Conservation (phyloP, 1,140 invertebrate genomes). For the Zaprionus davidi region DNA sequence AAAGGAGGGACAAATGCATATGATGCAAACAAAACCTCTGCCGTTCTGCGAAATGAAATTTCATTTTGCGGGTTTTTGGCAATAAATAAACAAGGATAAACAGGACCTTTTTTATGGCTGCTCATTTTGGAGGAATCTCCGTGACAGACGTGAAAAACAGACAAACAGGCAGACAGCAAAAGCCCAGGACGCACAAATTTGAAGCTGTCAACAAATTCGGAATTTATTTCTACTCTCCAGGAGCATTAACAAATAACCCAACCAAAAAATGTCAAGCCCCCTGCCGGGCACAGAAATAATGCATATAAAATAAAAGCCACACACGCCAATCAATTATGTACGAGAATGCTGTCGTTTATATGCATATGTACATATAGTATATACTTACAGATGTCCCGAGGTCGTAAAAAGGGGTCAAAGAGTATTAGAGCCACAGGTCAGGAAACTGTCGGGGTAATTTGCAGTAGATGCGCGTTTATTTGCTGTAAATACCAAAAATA, state of each 20-base stretch:
- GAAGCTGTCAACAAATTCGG: conserved; percentile 73
- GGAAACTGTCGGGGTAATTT: not conserved
- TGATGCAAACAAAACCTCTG: conserved; percentile 54
- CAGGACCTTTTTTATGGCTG: conserved; percentile 51
- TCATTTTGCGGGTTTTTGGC: conserved; percentile 38
- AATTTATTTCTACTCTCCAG: conserved; percentile 57
- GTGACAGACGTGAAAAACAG: conserved; percentile 28
- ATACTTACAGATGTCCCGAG: not conserved
- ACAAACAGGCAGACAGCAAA: conserved; percentile 7
- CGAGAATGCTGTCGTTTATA: not conserved
- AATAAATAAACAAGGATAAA: conserved; percentile 76
- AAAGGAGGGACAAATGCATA: conserved; percentile 53
- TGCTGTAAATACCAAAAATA: too few species aligned
- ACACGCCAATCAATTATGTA: not conserved
- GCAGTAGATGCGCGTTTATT: not conserved
- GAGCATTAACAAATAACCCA: conserved; percentile 51
- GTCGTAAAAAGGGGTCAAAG: not conserved
- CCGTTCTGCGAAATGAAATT: conserved; percentile 29
- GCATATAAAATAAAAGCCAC: conserved; percentile 2
- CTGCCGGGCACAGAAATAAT: not conserved
- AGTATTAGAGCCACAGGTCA: not conserved
- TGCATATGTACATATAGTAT: not conserved
- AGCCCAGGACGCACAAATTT: conserved; percentile 52
- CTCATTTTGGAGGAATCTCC: conserved; percentile 37
- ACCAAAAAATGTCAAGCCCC: conserved; percentile 12